Evolutionary conservation across 2,797 vertebrate species (phyloP).

Genomic region (Liparis tanakae): DNA sequence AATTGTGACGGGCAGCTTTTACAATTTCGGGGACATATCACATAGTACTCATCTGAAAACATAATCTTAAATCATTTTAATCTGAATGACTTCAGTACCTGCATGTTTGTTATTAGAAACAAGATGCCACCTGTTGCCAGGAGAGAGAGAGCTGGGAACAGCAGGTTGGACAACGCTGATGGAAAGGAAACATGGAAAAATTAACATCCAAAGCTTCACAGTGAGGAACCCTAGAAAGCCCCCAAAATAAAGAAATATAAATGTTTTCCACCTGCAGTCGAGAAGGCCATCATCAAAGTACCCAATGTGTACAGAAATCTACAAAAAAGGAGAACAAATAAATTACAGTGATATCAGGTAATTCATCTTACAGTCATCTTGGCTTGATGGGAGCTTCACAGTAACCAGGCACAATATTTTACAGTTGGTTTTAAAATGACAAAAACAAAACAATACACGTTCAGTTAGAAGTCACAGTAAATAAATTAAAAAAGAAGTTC

Average conservation of each 20-base stretch:
- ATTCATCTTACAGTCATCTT: neutral
- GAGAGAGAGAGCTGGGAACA: slow-evolving; percentile 88
- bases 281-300: slow-evolving; percentile 86
- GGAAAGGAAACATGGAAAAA: slow-evolving; percentile 1
- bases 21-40: neutral
- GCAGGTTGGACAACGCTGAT: slow-evolving; percentile 81
- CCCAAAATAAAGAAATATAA: neutral
- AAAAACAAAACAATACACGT: neutral
- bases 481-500: neutral
- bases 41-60: neutral
- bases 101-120: slow-evolving; percentile 93
- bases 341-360: neutral
- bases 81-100: slow-evolving; percentile 77
- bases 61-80: neutral
- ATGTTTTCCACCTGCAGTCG: slow-evolving; percentile 81
- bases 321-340: slow-evolving; percentile 37
- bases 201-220: neutral
- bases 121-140: slow-evolving; percentile 88
- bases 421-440: neutral
- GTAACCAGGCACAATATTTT: neutral
- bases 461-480: neutral
- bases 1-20: neutral
- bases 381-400: neutral
- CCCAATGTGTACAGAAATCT: slow-evolving; percentile 87
- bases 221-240: neutral